Base-by-base conservation (phyloP, 2,888 invertebrate genomes). In the Troglohyphantes excavatus region DNA sequence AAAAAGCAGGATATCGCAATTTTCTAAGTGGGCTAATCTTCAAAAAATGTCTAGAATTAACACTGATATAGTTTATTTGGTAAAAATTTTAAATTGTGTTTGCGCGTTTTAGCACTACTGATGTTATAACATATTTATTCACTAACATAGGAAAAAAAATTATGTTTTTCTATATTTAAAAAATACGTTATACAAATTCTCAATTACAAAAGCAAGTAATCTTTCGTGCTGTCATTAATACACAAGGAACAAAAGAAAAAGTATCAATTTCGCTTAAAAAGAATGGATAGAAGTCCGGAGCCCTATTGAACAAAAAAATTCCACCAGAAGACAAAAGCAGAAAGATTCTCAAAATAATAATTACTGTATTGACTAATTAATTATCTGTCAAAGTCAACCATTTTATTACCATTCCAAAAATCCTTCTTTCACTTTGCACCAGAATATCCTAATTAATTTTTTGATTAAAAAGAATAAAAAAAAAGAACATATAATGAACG, bases 311-410 rank as follows among this genome's bases (percentile, higher is more conserved):
- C 67, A 29, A 81, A 81, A 68, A 21, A 33, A 33, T 9, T 3
- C 13, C 3, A 72, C 61, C 82, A 72, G 23, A 61, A 82, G 68
- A 82, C 70, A 70, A 68, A 59, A 39, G 67, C 68, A 53, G 19
- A 23, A 68, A 83, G 83, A 83, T 82, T 81, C 65, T 65, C 68
- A 83, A 73, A 89, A 89, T 83, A 83, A 87, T 89, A 89, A 89
- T 89, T 83, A 89, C 70, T 68, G 26, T 53, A 70, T 78, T 76
- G 89, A 83, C 83, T 89, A 89, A 89, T 89, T 89, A 89, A 89
- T 83, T 89, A 76, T 39, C 82, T 89, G 89, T 89, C 89, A 89
- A 89, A 89, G 83, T 88, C 89, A 89, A 89, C 83, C 82, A 83
- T 89, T 83, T 83, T 78, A 83, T 83, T 83, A 72, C 83, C 68